Evolutionary conservation across 1,140 invertebrate species (phyloP), one percentile per base, ranked within the genome.

Genomic region (Drosophila nigrodunni): DNA sequence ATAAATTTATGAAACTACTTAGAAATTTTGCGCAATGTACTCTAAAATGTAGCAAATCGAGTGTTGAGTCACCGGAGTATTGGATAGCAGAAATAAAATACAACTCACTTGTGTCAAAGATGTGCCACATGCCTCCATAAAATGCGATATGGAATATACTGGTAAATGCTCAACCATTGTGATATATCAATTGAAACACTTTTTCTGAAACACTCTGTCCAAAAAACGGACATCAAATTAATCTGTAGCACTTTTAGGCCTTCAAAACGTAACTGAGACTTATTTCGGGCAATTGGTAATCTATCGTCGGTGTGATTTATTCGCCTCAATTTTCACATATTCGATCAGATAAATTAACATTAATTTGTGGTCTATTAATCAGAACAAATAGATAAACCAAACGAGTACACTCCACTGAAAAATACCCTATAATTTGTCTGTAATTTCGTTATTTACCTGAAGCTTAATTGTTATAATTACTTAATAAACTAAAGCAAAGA

Each of bases 121-220:
- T 13, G 7, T 52, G n/a, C 69, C 60, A 7, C 59, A 35, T 59
- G 54, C 52, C 50, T 64, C 90, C 80, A 91, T 54, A 54, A 78
- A 90, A 57, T 88, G 81, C 0, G 90, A 90, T 59, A 91, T 91
- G n/a, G 82, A 88, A 70, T 91, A 91, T 11, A 91, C 80, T 39
- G 76, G 72, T 44, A 90, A 52, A 59, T 66, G 64, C 65, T 90
- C 78, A 11, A 39, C 47, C 89, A 91, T 91, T 25, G 25, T 58
- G 10, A 65, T 71, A 25, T 9, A 41, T 21, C 46, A 62, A 10
- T 66, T 39, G 13, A 37, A 47, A 65, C 58, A 46, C 11, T 57
- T 41, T 41, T 15, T 46, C 7, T 44, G 50, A 54, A 47, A 54
- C 50, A 46, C 65, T 71, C 65, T 47, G 6, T 25, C 9, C 30